phyloP scores from a whole-genome alignment of 2,888 invertebrate species.

The Hemistola chrysoprasaria region DNA sequence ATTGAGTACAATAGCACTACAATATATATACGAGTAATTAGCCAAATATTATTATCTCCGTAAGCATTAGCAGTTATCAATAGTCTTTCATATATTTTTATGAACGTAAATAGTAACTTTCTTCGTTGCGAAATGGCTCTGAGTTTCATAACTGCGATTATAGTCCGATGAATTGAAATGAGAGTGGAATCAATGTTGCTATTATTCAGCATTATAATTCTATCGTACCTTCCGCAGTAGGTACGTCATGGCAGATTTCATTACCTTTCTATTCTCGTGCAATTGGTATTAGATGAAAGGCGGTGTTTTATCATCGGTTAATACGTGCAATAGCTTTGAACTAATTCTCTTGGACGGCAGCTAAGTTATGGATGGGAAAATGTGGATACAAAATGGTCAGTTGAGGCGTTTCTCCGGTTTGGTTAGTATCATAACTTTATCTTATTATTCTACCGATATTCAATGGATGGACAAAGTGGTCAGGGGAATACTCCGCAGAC shows the following conservation, averaged over 20 bases:
- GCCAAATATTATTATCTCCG: constrained; percentile 11
- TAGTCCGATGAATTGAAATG: constrained; percentile 28
- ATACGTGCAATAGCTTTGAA: constrained; percentile 4
- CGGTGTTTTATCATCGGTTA: constrained; percentile 18
- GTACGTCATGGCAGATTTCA: constrained; percentile 41
- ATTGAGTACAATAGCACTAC: too few relatives aligned
- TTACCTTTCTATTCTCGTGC: constrained; percentile 55
- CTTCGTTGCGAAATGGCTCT: constrained; percentile 27
- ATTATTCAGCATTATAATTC: constrained; percentile 30
- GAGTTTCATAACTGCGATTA: constrained; percentile 27
- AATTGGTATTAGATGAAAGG: constrained; percentile 47
- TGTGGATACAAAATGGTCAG: too few relatives aligned
- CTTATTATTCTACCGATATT: too few relatives aligned
- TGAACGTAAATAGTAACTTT: constrained; percentile 26
- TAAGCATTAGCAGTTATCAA: constrained; percentile 15
- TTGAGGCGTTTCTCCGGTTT: too few relatives aligned
- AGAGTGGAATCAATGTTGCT: constrained; percentile 13
- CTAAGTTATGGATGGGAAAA: too few relatives aligned
- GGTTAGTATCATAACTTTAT: too few relatives aligned
- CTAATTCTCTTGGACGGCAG: constrained; percentile 10
- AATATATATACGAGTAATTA: too few relatives aligned
- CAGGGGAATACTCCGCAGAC: too few relatives aligned
- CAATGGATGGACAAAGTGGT: too few relatives aligned
- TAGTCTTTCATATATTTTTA: constrained; percentile 19
- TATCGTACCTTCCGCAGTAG: constrained; percentile 14